Evolutionary conservation across 64 coral and sea anemone genomes (phyloP).

Genomic region (Stichodactyla mertensii): DNA sequence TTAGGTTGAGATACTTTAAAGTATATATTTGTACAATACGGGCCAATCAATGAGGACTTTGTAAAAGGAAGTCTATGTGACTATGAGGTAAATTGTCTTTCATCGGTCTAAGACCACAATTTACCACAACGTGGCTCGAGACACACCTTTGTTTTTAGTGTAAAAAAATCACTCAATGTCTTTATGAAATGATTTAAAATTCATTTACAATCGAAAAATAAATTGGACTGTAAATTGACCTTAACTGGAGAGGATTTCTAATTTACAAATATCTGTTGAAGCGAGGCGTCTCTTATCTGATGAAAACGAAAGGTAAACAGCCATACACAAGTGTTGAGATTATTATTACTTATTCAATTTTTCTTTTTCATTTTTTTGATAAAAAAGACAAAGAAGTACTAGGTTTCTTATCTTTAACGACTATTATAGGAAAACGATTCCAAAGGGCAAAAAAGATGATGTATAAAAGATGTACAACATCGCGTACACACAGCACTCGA

Average conservation of each 20-base stretch:
- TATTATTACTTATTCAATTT: neutral
- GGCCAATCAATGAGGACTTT: neutral
- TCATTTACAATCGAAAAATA: slow-evolving; percentile 13
- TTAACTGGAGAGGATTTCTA: neutral
- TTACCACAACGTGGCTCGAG: neutral
- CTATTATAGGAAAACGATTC: neutral
- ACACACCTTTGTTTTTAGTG: neutral
- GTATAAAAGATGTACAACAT: neutral
- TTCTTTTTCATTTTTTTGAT: neutral
- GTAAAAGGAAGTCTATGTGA: neutral
- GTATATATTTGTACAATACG: neutral
- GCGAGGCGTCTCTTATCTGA: neutral
- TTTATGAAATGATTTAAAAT: slow-evolving; percentile 9
- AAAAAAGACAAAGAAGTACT: neutral
- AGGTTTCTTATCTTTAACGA: neutral
- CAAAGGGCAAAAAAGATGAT: neutral
- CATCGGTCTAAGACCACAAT: neutral
- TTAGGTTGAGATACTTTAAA: neutral
- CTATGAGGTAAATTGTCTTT: slow-evolving; percentile 6
- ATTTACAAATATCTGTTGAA: neutral
- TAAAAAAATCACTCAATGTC: neutral
- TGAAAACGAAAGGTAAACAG: neutral
- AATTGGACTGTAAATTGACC: neutral
- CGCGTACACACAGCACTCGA: neutral
- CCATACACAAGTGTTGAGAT: neutral